A percentile compares a stretch with the other conserved stretches of the same genome.
phyloP scores from a whole-genome alignment of 1,140 invertebrate species.

The Marisa cornuarietis region DNA sequence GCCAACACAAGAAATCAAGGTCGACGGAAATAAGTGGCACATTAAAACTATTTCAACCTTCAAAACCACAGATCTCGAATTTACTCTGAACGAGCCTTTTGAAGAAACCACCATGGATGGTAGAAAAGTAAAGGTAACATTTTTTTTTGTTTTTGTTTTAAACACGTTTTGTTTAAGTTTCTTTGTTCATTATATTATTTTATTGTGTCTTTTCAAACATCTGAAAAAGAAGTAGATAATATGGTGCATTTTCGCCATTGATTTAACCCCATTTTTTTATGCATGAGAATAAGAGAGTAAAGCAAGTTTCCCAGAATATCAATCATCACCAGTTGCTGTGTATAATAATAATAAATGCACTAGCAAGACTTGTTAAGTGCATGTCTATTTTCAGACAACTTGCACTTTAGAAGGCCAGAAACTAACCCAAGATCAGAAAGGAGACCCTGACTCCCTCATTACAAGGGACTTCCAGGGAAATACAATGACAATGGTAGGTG shows the following conservation, averaged over 20 bases:
- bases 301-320: too few relatives aligned
- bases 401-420: conserved; percentile 39
- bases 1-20: conserved; percentile 77
- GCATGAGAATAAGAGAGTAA: too few relatives aligned
- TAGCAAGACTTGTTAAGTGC: too few relatives aligned
- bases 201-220: too few relatives aligned
- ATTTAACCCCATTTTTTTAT: too few relatives aligned
- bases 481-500: conserved; percentile 45
- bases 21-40: conserved; percentile 75
- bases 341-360: too few relatives aligned
- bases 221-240: too few relatives aligned
- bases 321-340: too few relatives aligned
- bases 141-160: too few relatives aligned
- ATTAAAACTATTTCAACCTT: conserved; percentile 83
- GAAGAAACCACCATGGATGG: conserved; percentile 87
- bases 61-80: conserved; percentile 80
- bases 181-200: too few relatives aligned
- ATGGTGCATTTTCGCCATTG: too few relatives aligned
- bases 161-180: too few relatives aligned
- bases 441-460: conserved; percentile 35
- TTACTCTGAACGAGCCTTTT: conserved; percentile 82
- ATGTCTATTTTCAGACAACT: conserved; percentile 39
- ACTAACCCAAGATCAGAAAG: conserved; percentile 44
- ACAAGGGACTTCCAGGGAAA: conserved; percentile 40
- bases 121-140: conserved; percentile 77